These are phyloP conservation scores for Jaculus jaculus DNA, from an alignment of 2,113 vertebrate genomes.

Conservation along the genomic window DNA sequence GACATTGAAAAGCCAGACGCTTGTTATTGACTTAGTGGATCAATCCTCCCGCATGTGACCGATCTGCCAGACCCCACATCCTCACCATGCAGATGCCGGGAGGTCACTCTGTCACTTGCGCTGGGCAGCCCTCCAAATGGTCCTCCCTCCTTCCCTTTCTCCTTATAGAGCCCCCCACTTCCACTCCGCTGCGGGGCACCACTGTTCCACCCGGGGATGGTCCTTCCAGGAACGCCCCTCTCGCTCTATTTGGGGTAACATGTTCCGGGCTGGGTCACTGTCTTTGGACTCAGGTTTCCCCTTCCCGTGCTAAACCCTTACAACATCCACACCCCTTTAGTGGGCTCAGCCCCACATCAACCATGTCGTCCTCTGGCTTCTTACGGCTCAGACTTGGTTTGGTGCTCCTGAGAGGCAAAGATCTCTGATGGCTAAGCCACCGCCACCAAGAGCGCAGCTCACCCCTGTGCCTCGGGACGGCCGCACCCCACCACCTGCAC, in stretches of 20 bases:
- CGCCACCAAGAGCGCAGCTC: not conserved
- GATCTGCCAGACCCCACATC: not conserved
- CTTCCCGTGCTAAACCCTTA: not conserved
- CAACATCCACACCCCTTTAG: not conserved
- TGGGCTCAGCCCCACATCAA: not conserved
- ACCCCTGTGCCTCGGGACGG: fast-evolving
- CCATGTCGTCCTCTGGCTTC: not conserved
- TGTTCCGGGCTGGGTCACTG: not conserved
- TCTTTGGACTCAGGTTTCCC: not conserved
- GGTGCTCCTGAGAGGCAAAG: not conserved
- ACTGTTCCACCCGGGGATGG: too few relatives aligned
- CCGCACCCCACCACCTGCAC: not conserved
- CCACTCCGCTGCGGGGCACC: fast-evolving
- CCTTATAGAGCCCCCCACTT: not conserved
- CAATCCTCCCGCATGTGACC: not conserved
- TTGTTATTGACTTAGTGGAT: not conserved
- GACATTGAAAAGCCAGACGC: not conserved
- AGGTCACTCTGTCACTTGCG: not conserved
- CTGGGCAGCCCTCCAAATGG: not conserved
- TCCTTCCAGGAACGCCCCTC: not conserved
- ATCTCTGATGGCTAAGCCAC: not conserved
- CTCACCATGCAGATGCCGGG: not conserved
- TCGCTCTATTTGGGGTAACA: not conserved
- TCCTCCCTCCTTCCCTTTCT: too few relatives aligned
- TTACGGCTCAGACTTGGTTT: not conserved